Evolutionary conservation across 2,113 vertebrate genomes (phyloP).

Genomic region (Hoplias malabaricus): DNA sequence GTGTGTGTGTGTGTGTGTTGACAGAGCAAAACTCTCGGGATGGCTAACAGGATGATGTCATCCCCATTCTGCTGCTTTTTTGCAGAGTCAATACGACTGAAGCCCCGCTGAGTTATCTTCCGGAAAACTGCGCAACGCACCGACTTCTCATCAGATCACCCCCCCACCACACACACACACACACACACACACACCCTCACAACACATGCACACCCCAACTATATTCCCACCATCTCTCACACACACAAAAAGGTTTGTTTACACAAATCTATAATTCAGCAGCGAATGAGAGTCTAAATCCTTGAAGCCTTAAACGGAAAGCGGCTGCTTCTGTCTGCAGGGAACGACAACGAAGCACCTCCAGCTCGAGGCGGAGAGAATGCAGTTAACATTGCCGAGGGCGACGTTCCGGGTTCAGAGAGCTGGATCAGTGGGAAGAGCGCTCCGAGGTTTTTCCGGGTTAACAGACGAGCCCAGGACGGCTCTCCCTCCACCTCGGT

Average conservation of each 20-base stretch:
- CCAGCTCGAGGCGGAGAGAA: slow-evolving; percentile 40
- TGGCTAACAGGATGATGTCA: slow-evolving; percentile 67
- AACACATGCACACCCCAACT: neutral
- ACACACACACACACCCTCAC: neutral
- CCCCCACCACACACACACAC: slow-evolving; percentile 6
- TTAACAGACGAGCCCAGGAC: slow-evolving; percentile 12
- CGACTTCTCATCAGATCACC: slow-evolving; percentile 42
- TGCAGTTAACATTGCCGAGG: slow-evolving; percentile 47
- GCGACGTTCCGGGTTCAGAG: slow-evolving; percentile 29
- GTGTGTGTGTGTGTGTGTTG: slow-evolving; percentile 38
- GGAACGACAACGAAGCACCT: slow-evolving; percentile 20
- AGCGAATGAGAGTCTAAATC: slow-evolving; percentile 24
- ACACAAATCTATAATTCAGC: slow-evolving; percentile 36
- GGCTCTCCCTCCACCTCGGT: slow-evolving; percentile 6
- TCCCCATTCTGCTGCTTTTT: slow-evolving; percentile 51
- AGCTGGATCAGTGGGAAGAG: slow-evolving; percentile 23
- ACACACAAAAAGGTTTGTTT: neutral
- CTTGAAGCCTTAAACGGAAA: slow-evolving; percentile 8
- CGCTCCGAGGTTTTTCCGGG: neutral
- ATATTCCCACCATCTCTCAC: neutral
- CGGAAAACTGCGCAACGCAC: slow-evolving; percentile 15
- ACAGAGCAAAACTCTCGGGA: slow-evolving; percentile 66
- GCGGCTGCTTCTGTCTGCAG: slow-evolving; percentile 20
- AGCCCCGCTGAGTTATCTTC: slow-evolving; percentile 39
- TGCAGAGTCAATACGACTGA: slow-evolving; percentile 43